Conservation (phyloP, 1,140 invertebrate species). For the Orchesella cincta region DNA sequence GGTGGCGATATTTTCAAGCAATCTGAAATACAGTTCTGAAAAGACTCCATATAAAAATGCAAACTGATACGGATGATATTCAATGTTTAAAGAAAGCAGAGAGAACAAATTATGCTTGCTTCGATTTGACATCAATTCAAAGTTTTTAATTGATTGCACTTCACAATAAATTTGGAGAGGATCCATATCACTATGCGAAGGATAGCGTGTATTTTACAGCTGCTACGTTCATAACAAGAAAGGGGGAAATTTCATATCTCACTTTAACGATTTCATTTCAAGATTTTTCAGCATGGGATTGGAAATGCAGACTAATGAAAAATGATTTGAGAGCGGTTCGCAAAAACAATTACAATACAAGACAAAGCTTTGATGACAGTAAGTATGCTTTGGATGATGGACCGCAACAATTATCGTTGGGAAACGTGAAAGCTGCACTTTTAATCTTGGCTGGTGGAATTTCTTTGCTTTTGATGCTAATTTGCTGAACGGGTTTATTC, state of each 20-base stretch:
- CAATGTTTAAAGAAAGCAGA: background rate
- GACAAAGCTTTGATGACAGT: too few species aligned
- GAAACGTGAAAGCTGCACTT: too few species aligned
- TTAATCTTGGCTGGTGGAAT: too few species aligned
- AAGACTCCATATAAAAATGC: background rate
- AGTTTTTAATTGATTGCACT: background rate
- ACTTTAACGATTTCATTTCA: too few species aligned
- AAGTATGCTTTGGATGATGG: too few species aligned
- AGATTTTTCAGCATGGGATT: too few species aligned
- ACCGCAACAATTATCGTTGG: too few species aligned
- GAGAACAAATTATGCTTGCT: background rate
- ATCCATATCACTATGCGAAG: background rate
- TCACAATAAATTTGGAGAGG: background rate
- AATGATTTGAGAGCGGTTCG: too few species aligned
- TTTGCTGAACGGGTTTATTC: too few species aligned
- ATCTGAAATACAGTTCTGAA: background rate
- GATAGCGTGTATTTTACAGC: background rate
- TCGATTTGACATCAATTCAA: background rate
- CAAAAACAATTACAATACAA: too few species aligned
- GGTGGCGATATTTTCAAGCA: background rate
- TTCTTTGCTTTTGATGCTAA: too few species aligned
- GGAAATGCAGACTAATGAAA: too few species aligned
- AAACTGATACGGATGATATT: background rate
- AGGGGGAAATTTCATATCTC: slow-evolving; percentile 14
- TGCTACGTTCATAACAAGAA: background rate